Conservation (phyloP, 2,113 vertebrate genomes). For the Xenopus borealis region DNA sequence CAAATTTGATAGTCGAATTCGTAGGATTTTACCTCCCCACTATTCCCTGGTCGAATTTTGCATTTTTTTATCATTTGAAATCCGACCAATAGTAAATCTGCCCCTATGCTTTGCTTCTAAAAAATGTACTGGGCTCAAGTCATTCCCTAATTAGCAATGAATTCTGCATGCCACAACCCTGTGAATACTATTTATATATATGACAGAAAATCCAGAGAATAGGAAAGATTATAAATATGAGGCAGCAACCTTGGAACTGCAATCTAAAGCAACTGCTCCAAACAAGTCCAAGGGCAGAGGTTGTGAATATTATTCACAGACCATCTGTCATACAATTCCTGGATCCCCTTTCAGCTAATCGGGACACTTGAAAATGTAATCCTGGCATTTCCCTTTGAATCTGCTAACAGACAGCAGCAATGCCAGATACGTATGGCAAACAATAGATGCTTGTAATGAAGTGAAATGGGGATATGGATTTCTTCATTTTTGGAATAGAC, state of each 20-base stretch:
- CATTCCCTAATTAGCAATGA: slow-evolving; percentile 55
- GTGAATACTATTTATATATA: slow-evolving; percentile 67
- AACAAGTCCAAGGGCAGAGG: slow-evolving; percentile 83
- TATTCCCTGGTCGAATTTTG: too few relatives aligned
- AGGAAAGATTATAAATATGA: slow-evolving; percentile 78
- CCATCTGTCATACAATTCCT: slow-evolving; percentile 91
- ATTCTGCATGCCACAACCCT: slow-evolving; percentile 73
- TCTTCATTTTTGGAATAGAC: slow-evolving; percentile 59
- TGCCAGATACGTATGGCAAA: slow-evolving; percentile 81
- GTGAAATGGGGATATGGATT: slow-evolving; percentile 72
- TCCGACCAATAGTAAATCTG: too few relatives aligned
- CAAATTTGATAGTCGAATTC: too few relatives aligned
- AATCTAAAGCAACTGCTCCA: slow-evolving; percentile 85
- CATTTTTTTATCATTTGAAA: too few relatives aligned
- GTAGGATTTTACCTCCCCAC: too few relatives aligned
- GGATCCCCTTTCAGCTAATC: slow-evolving; percentile 68
- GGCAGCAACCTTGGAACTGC: slow-evolving; percentile 83
- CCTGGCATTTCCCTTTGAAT: slow-evolving; percentile 74
- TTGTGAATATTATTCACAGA: slow-evolving; percentile 91
- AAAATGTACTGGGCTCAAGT: too few relatives aligned
- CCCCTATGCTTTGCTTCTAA: too few relatives aligned
- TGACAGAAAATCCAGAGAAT: slow-evolving; percentile 55
- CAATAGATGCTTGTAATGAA: slow-evolving; percentile 77
- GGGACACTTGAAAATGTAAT: slow-evolving; percentile 76
- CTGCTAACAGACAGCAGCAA: slow-evolving; percentile 87